phyloP scores from a whole-genome alignment of 2,113 vertebrate genomes.

The Pterocles orientalis region DNA sequence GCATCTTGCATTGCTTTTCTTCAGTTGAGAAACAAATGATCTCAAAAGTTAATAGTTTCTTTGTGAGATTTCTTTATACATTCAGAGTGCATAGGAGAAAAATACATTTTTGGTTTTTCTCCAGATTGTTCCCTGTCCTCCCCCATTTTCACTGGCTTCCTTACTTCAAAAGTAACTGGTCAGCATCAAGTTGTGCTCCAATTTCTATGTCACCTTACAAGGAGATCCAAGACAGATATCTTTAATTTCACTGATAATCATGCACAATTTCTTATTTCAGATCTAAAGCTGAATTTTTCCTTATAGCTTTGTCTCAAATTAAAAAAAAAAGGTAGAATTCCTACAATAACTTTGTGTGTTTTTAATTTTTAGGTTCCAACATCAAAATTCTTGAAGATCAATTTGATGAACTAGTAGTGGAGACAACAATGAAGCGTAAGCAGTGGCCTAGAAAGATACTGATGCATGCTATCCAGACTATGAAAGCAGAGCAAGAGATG shows the following conservation, averaged over 20 bases:
- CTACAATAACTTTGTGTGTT: neutral
- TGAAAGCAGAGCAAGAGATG: constrained; percentile 86
- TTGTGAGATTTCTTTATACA: neutral
- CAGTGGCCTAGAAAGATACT: constrained; percentile 84
- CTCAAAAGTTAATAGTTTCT: neutral
- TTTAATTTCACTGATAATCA: neutral
- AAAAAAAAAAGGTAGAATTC: neutral
- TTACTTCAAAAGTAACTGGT: neutral
- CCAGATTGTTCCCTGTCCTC: neutral
- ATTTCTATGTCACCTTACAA: neutral
- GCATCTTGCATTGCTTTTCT: neutral
- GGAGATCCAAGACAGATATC: neutral
- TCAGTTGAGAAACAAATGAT: neutral
- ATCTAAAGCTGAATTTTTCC: neutral
- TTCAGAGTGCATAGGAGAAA: neutral
- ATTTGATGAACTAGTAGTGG: constrained; percentile 88
- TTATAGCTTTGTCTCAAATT: neutral
- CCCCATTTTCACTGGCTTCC: neutral
- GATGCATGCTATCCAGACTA: constrained; percentile 76
- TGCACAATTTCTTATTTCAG: neutral
- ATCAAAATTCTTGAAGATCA: constrained; percentile 81
- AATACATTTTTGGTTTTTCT: fast-evolving
- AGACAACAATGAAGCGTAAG: constrained; percentile 82
- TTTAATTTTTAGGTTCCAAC: constrained; percentile 65
- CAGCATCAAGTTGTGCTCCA: neutral